phyloP scores from a whole-genome alignment of 2,888 invertebrate species.

The Philhelius pedissequus region DNA sequence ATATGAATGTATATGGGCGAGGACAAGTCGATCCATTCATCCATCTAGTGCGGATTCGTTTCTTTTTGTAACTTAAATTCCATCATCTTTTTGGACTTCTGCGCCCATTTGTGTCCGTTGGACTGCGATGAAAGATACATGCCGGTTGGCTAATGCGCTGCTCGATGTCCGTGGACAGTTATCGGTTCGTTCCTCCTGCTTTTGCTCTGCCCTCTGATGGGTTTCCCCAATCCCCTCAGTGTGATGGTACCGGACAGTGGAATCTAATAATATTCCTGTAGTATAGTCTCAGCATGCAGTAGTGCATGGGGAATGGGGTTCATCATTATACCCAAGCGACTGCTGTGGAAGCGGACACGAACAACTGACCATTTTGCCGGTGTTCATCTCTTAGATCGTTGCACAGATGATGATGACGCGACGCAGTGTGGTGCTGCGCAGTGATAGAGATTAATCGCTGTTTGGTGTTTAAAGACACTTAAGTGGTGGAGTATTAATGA shows the following conservation, averaged over 20 bases:
- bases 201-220: conserved; percentile 60
- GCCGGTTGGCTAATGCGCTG: conserved; percentile 62
- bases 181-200: conserved; percentile 64
- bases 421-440: conserved; percentile 53
- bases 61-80: conserved; percentile 52
- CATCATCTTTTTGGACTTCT: conserved; percentile 62
- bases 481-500: conserved; percentile 68
- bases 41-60: conserved; percentile 38
- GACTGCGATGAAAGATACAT: conserved; percentile 66
- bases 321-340: conserved; percentile 5
- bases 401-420: conserved; percentile 51
- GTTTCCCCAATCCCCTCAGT: not conserved
- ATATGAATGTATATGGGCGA: conserved; percentile 40
- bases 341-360: not conserved
- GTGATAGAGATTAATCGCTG: conserved; percentile 68
- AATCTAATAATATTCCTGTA: conserved; percentile 38
- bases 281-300: not conserved
- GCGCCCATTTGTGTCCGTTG: conserved; percentile 54
- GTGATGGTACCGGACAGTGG: conserved; percentile 38
- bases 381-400: conserved; percentile 26
- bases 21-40: conserved; percentile 56
- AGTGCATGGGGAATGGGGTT: not conserved
- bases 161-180: conserved; percentile 63
- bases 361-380: not conserved
- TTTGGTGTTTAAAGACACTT: conserved; percentile 69